phyloP scores from a whole-genome alignment of 1,140 invertebrate species.

The Heliconius melpomene region DNA sequence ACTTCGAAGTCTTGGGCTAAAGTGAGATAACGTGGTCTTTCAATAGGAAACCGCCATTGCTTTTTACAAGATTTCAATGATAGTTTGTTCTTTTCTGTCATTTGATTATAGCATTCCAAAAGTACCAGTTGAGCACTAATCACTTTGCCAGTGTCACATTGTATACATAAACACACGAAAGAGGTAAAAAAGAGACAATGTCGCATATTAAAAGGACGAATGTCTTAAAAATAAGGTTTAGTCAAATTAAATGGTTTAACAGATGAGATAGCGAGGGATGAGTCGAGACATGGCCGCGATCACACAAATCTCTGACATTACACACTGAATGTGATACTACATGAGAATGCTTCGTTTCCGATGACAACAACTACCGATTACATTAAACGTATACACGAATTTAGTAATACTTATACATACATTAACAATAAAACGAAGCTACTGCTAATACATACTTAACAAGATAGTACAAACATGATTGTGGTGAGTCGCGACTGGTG shows the following conservation, averaged over 20 bases:
- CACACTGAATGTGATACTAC: not conserved
- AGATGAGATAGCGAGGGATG: not conserved
- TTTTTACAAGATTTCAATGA: not conserved
- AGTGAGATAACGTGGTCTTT: not conserved
- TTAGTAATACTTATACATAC: not conserved
- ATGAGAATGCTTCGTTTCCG: not conserved
- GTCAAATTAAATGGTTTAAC: not conserved
- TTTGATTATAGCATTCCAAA: too few species aligned
- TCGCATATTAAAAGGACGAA: too few species aligned
- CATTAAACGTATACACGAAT: not conserved
- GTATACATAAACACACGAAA: too few species aligned
- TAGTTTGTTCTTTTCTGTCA: not conserved
- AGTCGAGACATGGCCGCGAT: not conserved
- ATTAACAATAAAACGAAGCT: not conserved
- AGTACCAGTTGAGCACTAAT: too few species aligned
- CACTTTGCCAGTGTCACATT: too few species aligned
- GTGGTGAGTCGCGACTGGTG: not conserved
- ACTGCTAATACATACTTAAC: not conserved
- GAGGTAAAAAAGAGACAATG: too few species aligned
- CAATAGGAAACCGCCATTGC: not conserved
- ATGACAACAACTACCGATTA: constrained; percentile 1
- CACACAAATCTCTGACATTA: not conserved
- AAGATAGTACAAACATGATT: not conserved
- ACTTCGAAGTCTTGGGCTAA: not conserved
- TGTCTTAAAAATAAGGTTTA: too few species aligned